Evolutionary conservation across 2,888 invertebrate species (phyloP).

Genomic region (Yponomeuta cagnagella): DNA sequence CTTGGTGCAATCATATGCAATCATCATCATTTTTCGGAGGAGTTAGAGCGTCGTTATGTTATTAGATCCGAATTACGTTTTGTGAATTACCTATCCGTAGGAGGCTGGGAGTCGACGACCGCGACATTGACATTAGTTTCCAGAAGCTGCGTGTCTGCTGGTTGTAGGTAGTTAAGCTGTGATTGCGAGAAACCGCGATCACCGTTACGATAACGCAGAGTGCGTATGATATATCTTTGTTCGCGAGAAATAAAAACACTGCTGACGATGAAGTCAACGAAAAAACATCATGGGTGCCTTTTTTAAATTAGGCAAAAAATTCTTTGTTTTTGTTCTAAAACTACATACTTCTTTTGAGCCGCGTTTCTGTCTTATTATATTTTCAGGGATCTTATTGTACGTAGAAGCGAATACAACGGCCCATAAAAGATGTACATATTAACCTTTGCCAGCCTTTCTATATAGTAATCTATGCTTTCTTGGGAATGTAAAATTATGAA

Average conservation of each 20-base stretch:
- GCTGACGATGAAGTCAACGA: too few species aligned
- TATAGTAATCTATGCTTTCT: too few species aligned
- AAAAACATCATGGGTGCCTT: too few species aligned
- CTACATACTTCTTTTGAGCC: too few species aligned
- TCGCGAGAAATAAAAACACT: background rate
- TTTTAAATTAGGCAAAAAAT: too few species aligned
- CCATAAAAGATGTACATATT: too few species aligned
- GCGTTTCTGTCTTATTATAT: too few species aligned
- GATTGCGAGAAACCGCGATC: slow-evolving; percentile 22
- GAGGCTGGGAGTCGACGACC: slow-evolving; percentile 31
- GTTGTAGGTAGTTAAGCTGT: slow-evolving; percentile 16
- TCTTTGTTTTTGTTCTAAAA: too few species aligned
- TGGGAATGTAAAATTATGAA: too few species aligned
- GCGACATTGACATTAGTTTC: slow-evolving; percentile 31
- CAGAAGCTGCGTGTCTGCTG: slow-evolving; percentile 16
- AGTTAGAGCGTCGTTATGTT: background rate
- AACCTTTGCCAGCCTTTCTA: too few species aligned
- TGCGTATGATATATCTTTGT: slow-evolving; percentile 6
- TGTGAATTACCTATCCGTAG: slow-evolving; percentile 3
- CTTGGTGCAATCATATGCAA: slow-evolving; percentile 9
- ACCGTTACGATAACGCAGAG: slow-evolving; percentile 21
- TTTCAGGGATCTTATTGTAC: too few species aligned
- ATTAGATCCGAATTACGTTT: slow-evolving; percentile 9
- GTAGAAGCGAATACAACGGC: too few species aligned
- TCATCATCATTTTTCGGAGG: slow-evolving; percentile 8